A percentile compares a stretch with the other conserved stretches of the same genome.
Conservation (phyloP, 2,113 vertebrate species). For the Ailurus styani region DNA sequence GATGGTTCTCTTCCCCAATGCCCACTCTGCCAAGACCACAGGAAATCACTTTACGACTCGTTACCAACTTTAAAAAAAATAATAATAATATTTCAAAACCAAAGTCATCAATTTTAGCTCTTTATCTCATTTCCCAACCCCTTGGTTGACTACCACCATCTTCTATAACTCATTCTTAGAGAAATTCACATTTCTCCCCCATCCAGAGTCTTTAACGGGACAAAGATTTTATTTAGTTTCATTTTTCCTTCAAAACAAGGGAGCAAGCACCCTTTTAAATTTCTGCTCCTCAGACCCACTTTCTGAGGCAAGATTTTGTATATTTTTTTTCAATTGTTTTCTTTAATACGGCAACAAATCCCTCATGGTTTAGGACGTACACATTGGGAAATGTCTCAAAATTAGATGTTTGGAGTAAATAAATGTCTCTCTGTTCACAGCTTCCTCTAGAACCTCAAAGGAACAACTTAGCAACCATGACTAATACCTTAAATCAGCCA, state of each 20-base stretch:
- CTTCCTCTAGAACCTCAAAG: background rate
- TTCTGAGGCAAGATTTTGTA: background rate
- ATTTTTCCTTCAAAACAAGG: background rate
- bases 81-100: slow-evolving; percentile 56
- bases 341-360: background rate
- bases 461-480: background rate
- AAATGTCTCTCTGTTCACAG: background rate
- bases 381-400: background rate
- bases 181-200: background rate
- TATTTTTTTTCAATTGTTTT: slow-evolving; percentile 20
- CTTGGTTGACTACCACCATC: background rate
- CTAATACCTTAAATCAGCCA: background rate
- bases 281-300: background rate
- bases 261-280: background rate
- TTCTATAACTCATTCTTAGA: background rate
- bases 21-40: slow-evolving; percentile 11
- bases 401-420: background rate
- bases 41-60: slow-evolving; percentile 12
- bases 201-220: background rate
- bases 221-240: background rate
- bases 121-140: background rate
- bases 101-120: background rate
- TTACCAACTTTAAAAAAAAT: slow-evolving; percentile 33
- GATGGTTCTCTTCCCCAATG: slow-evolving; percentile 54
- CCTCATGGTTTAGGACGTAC: background rate